A percentile compares a stretch with the other conserved stretches of the same genome.
These are phyloP conservation scores for Andrena hattorfiana DNA, from an alignment of 2,888 invertebrate species.

Conservation along the genomic window DNA sequence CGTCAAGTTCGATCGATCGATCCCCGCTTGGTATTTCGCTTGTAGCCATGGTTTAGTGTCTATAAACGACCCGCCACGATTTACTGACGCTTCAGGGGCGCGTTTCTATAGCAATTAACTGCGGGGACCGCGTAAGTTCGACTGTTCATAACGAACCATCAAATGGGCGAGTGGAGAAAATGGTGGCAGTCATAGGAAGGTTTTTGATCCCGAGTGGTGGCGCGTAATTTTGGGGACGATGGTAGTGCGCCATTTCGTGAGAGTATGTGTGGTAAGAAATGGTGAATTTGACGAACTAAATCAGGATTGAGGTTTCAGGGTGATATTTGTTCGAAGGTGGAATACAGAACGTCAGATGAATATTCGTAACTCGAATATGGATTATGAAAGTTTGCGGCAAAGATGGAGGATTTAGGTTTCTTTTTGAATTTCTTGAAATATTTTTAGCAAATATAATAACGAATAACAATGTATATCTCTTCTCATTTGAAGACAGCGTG, in stretches of 20 bases:
- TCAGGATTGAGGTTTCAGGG: too few relatives aligned
- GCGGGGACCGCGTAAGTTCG: slow-evolving; percentile 36
- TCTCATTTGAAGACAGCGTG: too few relatives aligned
- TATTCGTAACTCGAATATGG: too few relatives aligned
- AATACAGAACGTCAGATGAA: too few relatives aligned
- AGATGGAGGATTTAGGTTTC: too few relatives aligned
- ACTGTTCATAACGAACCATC: slow-evolving; percentile 32
- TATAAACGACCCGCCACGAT: slow-evolving; percentile 63
- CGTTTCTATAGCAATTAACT: slow-evolving; percentile 54
- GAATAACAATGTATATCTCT: too few relatives aligned
- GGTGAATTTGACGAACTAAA: too few relatives aligned
- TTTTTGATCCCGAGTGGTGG: background rate
- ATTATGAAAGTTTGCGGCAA: too few relatives aligned
- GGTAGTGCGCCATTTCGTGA: background rate
- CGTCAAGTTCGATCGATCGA: slow-evolving; percentile 67
- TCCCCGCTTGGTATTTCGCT: slow-evolving; percentile 35
- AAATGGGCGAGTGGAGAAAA: background rate
- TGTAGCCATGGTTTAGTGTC: slow-evolving; percentile 61
- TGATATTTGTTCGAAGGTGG: too few relatives aligned
- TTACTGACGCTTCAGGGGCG: slow-evolving; percentile 57
- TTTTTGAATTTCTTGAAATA: too few relatives aligned
- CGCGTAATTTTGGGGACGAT: background rate
- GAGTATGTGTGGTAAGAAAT: too few relatives aligned
- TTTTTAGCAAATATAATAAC: too few relatives aligned
- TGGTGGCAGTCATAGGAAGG: background rate